Evolutionary conservation across 2,797 vertebrate species (phyloP), one percentile per base, ranked within the genome.

Genomic region (Alauda arvensis): DNA sequence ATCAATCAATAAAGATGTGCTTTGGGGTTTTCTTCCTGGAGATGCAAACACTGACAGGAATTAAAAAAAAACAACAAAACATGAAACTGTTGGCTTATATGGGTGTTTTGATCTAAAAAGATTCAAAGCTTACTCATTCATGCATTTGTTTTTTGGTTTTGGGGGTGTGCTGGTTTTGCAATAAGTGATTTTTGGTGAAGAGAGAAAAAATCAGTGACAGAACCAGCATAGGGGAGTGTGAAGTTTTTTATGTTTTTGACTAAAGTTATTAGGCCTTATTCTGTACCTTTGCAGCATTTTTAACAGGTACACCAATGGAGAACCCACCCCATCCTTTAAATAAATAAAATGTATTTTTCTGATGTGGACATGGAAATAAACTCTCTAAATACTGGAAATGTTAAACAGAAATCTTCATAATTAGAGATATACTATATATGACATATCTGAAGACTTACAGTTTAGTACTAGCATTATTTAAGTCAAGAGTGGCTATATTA

Each of bases 161-260:
- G 3, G 2, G 31, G 1, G 2, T 43, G n/a, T 43, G 25, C 39
- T 52, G 19, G 20, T 19, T 76, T 43, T 52, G 16, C 8, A 52
- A 34, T 19, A 34, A 29, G 7, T 29, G 9, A 19, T 43, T 29
- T 62, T 43, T 52, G 6, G 12, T 43, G 39, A 34, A 62, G 16
- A 52, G 31, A 62, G 31, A 52, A 29, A 51, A 61, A 62, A 34
- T 12, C 34, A 62, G 9, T 2, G 0, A 24, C 1, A 1, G 48
- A 62, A 43, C 25, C 16, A 52, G 25, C 39, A 42, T 6, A 18
- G 3, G 3, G 15, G 8, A 1, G 1, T 13, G 7, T 19, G 14
- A 9, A 7, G 1, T 42, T 56, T 52, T 66, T 28, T 3, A 16
- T 33, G 21, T 7, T 65, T 61, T 39, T 26, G 5, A n/a, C 5